phyloP scores from a whole-genome alignment of 2,888 invertebrate genomes.

The Napeogenes inachia region DNA sequence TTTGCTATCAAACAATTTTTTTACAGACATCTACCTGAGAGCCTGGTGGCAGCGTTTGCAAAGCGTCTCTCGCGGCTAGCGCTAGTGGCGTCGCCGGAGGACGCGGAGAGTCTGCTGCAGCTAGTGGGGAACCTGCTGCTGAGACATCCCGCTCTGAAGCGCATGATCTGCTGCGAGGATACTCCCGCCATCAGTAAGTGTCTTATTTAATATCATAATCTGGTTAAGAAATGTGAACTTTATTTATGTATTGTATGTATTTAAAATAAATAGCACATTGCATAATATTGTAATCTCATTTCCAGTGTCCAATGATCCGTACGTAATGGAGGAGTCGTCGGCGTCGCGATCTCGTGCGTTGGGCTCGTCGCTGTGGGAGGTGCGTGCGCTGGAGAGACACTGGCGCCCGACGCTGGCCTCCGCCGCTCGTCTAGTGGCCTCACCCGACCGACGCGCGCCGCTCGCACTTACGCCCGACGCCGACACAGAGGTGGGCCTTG shows the following conservation, averaged over 20 bases:
- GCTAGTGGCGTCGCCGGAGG: constrained; percentile 88
- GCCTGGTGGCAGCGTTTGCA: constrained; percentile 93
- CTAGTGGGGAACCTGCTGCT: constrained; percentile 91
- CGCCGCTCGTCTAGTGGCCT: constrained; percentile 75
- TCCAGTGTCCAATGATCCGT: constrained; percentile 85
- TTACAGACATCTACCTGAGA: constrained; percentile 90
- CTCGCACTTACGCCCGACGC: constrained; percentile 26
- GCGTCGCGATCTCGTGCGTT: constrained; percentile 88
- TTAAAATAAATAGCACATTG: no score
- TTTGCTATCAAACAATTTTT: not conserved
- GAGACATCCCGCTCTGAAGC: constrained; percentile 89
- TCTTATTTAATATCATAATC: not conserved
- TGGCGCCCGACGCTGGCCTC: constrained; percentile 80
- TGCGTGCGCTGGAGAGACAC: constrained; percentile 80
- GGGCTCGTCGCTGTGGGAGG: constrained; percentile 95
- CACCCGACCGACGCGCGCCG: constrained; percentile 33
- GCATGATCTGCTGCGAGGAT: constrained; percentile 66
- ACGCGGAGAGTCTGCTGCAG: constrained; percentile 85
- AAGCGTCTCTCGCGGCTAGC: constrained; percentile 92
- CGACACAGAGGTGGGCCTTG: constrained; percentile 24
- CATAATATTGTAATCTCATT: no score
- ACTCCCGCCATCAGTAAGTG: constrained; percentile 61
- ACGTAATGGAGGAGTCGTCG: constrained; percentile 87
- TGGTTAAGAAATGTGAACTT: no score
- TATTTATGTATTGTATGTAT: no score